Base-by-base conservation (phyloP, 2,888 invertebrate species). In the Brenthis hecate region DNA sequence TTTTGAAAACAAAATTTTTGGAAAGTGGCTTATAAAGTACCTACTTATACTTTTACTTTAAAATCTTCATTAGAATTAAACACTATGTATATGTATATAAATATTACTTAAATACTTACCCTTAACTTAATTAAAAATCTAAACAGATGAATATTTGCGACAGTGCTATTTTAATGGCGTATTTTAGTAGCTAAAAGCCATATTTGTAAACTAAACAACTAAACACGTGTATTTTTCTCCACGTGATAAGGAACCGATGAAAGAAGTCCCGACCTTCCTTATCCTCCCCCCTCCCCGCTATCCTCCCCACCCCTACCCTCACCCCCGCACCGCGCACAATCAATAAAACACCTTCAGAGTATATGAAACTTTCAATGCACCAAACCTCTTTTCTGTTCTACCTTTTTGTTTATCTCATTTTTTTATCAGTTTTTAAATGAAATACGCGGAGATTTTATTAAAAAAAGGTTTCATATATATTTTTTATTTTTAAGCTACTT, bases 221-320 rank as follows among this genome's bases (percentile, higher is more conserved):
- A 56, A 53, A 36, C 72, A 72, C 73, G 72, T 72, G 72, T 48
- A 57, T 64, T 57, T 66, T 54, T 51, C 36, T 57, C 68, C 76
- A 77, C 75, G 77, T 75, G 77, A 69, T 61, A 56, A 70, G 72
- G 69, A 69, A 64, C 64, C 56, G 69, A 77, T 74, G 75, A 73
- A 73, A 70, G 51, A 73, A 74, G 71, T 82, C 84, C 88, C 87
- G 88, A 88, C 89, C 88, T 88, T 86, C 80, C 86, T 74, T 80
- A 85, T 83, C 78, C 77, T 66, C 63, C 72, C 79, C 76, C 50
- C 28, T 8, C 28, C 13, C 6, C 28, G 6, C 75, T 3, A 23
- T 77, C 77, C 67, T 63, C 72, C 78, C 76, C 28, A 16, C 50
- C 77, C 76, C 81, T 63, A 50, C 48, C 65, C 51, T 43, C 53